Percentiles rank a stretch among this genome's conserved stretches.
Evolutionary conservation across 1,140 invertebrate species (phyloP).

Genomic region (Aphis gossypii): DNA sequence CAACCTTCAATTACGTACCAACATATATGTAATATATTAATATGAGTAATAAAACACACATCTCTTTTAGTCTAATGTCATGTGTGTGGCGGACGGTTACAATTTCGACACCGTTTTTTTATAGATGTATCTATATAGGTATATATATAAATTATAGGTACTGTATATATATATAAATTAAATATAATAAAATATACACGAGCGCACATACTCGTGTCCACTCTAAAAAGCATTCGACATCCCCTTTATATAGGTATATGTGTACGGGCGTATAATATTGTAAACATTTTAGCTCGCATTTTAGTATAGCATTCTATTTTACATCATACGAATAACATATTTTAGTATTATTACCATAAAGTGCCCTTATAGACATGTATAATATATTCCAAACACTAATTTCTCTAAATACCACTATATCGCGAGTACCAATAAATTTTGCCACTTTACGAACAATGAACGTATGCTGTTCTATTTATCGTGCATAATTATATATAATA

Average conservation of each 20-base stretch:
- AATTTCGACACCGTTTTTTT: neutral
- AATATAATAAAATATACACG: neutral
- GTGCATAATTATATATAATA: neutral
- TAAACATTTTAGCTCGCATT: neutral
- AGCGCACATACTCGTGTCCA: neutral
- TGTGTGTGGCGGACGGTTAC: neutral
- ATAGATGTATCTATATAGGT: too few relatives aligned
- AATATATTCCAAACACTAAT: neutral
- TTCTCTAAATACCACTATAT: neutral
- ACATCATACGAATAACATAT: slow-evolving; percentile 3
- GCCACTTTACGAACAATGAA: neutral
- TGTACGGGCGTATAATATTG: neutral
- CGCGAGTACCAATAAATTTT: neutral
- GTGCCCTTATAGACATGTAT: neutral
- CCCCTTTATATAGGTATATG: neutral
- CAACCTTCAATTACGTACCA: neutral
- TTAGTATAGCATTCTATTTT: neutral
- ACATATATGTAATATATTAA: neutral
- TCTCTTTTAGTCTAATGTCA: neutral
- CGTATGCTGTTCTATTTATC: neutral
- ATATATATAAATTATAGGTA: neutral
- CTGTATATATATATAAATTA: neutral
- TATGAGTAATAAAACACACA: neutral
- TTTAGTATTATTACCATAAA: neutral
- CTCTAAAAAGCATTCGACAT: neutral